Conservation (phyloP, 53 echinoderm and acorn worm species). For the Glandiceps talaboti region DNA sequence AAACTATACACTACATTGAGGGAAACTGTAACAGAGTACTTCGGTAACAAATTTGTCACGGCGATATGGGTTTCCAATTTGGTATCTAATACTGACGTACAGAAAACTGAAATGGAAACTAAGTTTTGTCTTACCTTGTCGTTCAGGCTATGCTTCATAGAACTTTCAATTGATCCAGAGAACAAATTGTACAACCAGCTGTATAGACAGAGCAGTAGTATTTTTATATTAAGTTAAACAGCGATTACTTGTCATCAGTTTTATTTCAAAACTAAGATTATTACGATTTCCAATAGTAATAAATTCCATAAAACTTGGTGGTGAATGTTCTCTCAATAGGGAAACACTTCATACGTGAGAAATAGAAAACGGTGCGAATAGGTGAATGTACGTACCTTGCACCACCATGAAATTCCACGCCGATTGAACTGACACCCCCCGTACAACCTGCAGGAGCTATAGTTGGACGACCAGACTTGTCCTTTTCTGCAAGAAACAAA, state of each 20-base stretch:
- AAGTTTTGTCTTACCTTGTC: neutral
- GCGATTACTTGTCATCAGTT: no score
- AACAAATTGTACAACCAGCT: neutral
- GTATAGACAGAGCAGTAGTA: neutral
- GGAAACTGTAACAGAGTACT: no score
- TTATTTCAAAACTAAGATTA: no score
- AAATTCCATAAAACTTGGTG: no score
- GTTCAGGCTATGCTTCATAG: neutral
- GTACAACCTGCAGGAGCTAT: neutral
- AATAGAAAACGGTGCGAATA: no score
- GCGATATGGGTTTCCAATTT: no score
- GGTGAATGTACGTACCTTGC: neutral
- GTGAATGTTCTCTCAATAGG: neutral
- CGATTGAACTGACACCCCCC: neutral
- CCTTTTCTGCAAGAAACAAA: neutral
- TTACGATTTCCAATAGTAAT: no score
- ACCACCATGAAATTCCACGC: neutral
- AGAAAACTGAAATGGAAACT: no score
- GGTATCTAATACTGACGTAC: no score
- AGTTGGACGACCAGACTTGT: neutral
- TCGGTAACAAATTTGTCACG: no score
- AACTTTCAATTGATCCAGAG: neutral
- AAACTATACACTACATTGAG: no score
- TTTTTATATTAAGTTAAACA: no score
- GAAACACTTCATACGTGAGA: neutral